Evolutionary conservation across 2,113 vertebrate genomes (phyloP).

Genomic region (Psammodynastes pulverulentus): DNA sequence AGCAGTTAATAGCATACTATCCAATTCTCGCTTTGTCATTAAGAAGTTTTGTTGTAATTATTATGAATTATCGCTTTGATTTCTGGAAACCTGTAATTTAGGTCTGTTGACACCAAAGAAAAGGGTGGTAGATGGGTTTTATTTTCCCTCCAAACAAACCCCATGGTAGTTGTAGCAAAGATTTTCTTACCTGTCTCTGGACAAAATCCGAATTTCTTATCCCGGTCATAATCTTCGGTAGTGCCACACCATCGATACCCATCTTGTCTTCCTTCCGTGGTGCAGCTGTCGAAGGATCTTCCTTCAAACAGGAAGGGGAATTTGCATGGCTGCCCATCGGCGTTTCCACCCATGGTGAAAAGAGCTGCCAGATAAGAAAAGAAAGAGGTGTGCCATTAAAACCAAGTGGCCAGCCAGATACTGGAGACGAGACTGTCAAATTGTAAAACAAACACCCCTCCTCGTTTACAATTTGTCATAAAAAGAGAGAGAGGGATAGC

Average conservation of each 20-base stretch:
- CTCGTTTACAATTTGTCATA: too few relatives aligned
- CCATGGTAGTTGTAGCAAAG: not conserved
- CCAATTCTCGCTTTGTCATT: not conserved
- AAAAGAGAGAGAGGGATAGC: too few relatives aligned
- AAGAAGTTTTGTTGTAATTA: not conserved
- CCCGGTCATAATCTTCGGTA: slow-evolving; percentile 91
- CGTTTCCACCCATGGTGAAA: slow-evolving; percentile 91
- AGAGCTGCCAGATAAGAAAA: slow-evolving; percentile 77
- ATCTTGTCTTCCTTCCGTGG: slow-evolving; percentile 87
- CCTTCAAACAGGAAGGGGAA: slow-evolving; percentile 94
- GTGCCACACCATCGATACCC: slow-evolving; percentile 97
- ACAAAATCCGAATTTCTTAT: slow-evolving; percentile 92
- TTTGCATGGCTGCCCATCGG: slow-evolving; percentile 87
- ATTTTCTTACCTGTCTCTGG: slow-evolving; percentile 84
- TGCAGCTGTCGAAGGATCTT: slow-evolving; percentile 83
- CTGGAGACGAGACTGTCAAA: not conserved
- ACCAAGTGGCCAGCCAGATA: not conserved
- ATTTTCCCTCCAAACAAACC: not conserved
- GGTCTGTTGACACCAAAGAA: not conserved
- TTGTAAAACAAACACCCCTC: too few relatives aligned
- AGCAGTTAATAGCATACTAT: not conserved
- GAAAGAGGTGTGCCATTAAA: not conserved
- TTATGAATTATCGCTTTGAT: not conserved
- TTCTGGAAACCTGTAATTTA: not conserved
- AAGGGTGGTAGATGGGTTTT: not conserved